Evolutionary conservation across 1,140 invertebrate genomes (phyloP).

Genomic region (Nasonia vitripennis): DNA sequence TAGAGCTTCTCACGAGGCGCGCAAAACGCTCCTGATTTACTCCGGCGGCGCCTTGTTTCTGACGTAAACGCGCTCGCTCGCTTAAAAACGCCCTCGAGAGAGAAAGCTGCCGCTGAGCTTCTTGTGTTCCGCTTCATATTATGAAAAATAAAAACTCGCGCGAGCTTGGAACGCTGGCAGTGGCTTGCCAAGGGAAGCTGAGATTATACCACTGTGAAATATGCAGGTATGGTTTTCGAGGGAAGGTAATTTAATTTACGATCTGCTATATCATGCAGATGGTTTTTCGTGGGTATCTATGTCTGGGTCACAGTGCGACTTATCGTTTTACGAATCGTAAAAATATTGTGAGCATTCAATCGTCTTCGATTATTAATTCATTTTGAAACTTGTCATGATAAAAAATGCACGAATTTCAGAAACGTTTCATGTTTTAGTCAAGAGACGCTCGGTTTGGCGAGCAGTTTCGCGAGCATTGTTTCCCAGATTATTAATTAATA

Average conservation of each 20-base stretch:
- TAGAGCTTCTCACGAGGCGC: neutral
- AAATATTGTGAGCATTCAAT: too few species aligned
- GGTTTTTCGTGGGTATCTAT: too few species aligned
- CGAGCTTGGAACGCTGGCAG: neutral
- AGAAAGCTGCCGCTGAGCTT: neutral
- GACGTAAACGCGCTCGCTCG: slow-evolving; percentile 31
- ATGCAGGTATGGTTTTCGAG: neutral
- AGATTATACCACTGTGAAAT: neutral
- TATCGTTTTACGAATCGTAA: too few species aligned
- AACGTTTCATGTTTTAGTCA: too few species aligned
- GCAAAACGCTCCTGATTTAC: slow-evolving; percentile 42
- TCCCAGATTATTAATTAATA: too few species aligned
- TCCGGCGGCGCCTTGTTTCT: slow-evolving; percentile 31
- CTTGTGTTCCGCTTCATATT: neutral
- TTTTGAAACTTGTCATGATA: too few species aligned
- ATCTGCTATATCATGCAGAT: too few species aligned
- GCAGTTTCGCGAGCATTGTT: too few species aligned
- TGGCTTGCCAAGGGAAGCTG: neutral
- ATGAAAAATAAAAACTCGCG: neutral
- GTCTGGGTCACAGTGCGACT: too few species aligned
- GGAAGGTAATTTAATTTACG: neutral
- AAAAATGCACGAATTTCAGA: too few species aligned
- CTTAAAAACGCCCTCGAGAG: slow-evolving; percentile 13
- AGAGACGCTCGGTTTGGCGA: too few species aligned
- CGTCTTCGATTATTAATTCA: too few species aligned